Evolutionary conservation across 1,140 invertebrate species (phyloP), one percentile per base, ranked within the genome.

Genomic region (Plectus sambesii): DNA sequence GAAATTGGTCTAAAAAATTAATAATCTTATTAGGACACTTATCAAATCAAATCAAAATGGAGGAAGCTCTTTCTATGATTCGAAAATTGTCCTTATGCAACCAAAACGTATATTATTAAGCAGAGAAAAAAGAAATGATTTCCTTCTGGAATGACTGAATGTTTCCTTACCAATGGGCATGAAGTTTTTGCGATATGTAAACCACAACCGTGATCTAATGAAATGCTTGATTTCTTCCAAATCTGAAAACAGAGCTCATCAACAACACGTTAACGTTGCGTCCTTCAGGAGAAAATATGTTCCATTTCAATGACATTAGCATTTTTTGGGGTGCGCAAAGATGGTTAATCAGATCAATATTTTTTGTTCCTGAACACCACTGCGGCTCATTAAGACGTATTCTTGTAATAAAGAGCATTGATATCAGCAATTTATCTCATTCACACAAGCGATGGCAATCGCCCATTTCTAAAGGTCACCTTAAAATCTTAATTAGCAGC

Each of bases 101-200:
- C 22, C 4, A 3, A 22, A 8, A 33, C 12, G 19, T 25, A 51
- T 49, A 17, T n/a, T n/a, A n/a, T n/a, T n/a, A n/a, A n/a, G n/a
- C n/a, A n/a, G 5, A n/a, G 39, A 19, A 51, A 51, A 51, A 8
- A 20, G 12, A 22, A 22, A 19, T 35, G 17, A 43, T 24, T 22
- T 51, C 15, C 55, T 25, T 42, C 38, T 4, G 27, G 20, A 5
- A 35, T 59, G 5, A 42, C 20, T 1, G 26, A 20, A 40, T 47
- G 17, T 17, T 8, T 45, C 56, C 43, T 37, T 24, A 55, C 62
- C 62, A 44, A 65, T 65, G n/a, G 62, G 61, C 12, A 63, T 42
- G 37, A 65, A 65, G 53, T 65, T 61, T 42, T 42, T 63, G 15
- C 62, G 43, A 54, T 66, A 66, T 0, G 63, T 66, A 39, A 66